Evolutionary conservation across 2,888 invertebrate genomes (phyloP).

Genomic region (Campopleginae sp.): DNA sequence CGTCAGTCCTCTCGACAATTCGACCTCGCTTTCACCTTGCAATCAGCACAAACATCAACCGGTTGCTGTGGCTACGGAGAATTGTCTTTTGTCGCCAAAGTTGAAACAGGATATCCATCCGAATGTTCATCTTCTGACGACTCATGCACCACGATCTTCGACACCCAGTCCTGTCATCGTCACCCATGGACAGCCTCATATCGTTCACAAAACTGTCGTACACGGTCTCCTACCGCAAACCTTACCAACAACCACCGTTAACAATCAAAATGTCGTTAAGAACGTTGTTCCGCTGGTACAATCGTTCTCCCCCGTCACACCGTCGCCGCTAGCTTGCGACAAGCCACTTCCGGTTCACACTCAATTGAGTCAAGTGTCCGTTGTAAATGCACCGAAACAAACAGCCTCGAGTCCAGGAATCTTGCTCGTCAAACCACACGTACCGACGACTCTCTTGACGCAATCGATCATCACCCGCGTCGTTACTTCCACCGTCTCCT

Average conservation of each 20-base stretch:
- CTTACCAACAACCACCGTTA: constrained; percentile 58
- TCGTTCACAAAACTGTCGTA: constrained; percentile 77
- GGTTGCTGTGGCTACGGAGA: constrained; percentile 71
- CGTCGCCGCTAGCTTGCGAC: constrained; percentile 69
- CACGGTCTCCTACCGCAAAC: constrained; percentile 73
- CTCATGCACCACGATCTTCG: constrained; percentile 86
- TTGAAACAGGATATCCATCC: constrained; percentile 81
- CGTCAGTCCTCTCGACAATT: constrained; percentile 69
- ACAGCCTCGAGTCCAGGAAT: constrained; percentile 71
- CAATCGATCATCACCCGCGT: constrained; percentile 75
- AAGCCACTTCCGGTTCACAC: constrained; percentile 64
- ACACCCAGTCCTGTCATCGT: constrained; percentile 85
- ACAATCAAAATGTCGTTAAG: constrained; percentile 78
- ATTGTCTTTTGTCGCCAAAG: constrained; percentile 74
- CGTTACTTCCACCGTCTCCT: constrained; percentile 70
- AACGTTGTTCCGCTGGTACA: constrained; percentile 78
- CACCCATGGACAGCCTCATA: constrained; percentile 78
- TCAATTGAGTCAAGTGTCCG: constrained; percentile 57
- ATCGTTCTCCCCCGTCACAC: constrained; percentile 67
- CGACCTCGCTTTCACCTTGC: constrained; percentile 72
- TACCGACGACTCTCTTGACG: constrained; percentile 74
- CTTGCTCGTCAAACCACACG: constrained; percentile 73
- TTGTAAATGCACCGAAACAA: constrained; percentile 64
- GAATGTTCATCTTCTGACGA: constrained; percentile 88
- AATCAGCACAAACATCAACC: constrained; percentile 24